These are phyloP conservation scores for Arion vulgaris DNA, from an alignment of 1,140 invertebrate genomes.

Conservation along the genomic window DNA sequence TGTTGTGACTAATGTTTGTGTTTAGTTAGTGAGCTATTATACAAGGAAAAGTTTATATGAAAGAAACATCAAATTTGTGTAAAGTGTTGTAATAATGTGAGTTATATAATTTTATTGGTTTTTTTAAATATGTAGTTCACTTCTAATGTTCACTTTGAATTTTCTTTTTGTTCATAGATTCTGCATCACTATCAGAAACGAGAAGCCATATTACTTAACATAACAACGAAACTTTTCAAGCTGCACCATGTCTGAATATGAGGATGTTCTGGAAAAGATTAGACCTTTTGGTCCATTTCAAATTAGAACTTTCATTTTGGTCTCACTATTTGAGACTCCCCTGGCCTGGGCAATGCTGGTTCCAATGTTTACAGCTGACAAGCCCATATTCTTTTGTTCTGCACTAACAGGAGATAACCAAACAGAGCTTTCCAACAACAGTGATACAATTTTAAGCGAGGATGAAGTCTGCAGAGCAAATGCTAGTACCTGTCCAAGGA, in stretches of 20 bases:
- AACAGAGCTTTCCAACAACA: neutral
- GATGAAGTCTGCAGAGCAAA: neutral
- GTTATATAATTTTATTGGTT: no score
- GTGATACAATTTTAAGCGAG: neutral
- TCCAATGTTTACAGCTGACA: slow-evolving; percentile 56
- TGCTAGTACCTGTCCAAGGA: neutral
- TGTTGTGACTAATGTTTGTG: no score
- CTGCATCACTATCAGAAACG: no score
- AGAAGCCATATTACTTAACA: neutral
- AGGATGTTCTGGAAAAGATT: slow-evolving; percentile 55
- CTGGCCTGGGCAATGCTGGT: slow-evolving; percentile 65
- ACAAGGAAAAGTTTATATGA: no score
- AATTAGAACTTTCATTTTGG: slow-evolving; percentile 58
- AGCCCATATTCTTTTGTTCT: slow-evolving; percentile 38
- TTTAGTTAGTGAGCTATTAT: no score
- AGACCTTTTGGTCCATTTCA: slow-evolving; percentile 62
- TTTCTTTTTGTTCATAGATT: no score
- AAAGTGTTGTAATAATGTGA: no score
- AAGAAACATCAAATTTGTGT: no score
- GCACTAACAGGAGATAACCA: neutral
- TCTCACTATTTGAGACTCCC: slow-evolving; percentile 64
- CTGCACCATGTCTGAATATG: slow-evolving; percentile 55
- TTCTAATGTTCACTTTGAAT: no score
- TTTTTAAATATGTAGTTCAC: no score
- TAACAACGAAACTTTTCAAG: neutral